Conservation (phyloP, 2,113 vertebrate genomes). For the Meleagris gallopavo region DNA sequence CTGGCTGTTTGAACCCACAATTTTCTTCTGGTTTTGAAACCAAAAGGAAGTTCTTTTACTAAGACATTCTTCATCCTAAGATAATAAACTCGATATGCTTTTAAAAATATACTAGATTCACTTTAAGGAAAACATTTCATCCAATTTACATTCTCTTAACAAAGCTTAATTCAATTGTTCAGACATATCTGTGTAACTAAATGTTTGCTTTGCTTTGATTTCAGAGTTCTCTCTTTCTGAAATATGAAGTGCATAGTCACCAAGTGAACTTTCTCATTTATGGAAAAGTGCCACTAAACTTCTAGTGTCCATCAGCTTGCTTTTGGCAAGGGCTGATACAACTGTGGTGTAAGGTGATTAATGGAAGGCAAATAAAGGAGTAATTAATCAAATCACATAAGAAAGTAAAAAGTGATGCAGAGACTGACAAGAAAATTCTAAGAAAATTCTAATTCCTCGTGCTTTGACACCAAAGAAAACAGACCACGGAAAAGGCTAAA, state of each 20-base stretch:
- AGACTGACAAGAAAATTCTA: slow-evolving; percentile 67
- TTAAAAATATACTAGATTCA: neutral
- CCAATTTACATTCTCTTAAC: neutral
- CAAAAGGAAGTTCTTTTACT: neutral
- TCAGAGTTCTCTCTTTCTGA: slow-evolving; percentile 43
- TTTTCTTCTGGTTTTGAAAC: neutral
- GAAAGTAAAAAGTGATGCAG: slow-evolving; percentile 61
- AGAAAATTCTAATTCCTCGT: slow-evolving; percentile 36
- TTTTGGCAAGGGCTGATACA: slow-evolving; percentile 69
- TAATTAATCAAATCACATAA: slow-evolving; percentile 76
- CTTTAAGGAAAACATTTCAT: neutral
- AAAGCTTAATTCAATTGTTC: neutral
- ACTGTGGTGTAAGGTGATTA: slow-evolving; percentile 72
- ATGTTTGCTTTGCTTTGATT: slow-evolving; percentile 43
- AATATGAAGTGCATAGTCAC: slow-evolving; percentile 38
- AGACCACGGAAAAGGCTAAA: slow-evolving; percentile 64
- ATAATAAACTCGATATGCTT: neutral
- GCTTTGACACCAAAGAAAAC: slow-evolving; percentile 67
- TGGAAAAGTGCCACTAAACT: slow-evolving; percentile 51
- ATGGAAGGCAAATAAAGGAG: slow-evolving; percentile 74
- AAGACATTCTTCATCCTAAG: neutral
- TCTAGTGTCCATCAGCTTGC: slow-evolving; percentile 49
- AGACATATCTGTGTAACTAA: neutral
- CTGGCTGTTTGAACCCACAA: neutral
- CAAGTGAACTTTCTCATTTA: slow-evolving; percentile 9